A percentile compares a stretch with the other conserved stretches of the same genome.
These are phyloP conservation scores for Neoascia interrupta DNA, from an alignment of 2,888 invertebrate genomes.

Conservation along the genomic window DNA sequence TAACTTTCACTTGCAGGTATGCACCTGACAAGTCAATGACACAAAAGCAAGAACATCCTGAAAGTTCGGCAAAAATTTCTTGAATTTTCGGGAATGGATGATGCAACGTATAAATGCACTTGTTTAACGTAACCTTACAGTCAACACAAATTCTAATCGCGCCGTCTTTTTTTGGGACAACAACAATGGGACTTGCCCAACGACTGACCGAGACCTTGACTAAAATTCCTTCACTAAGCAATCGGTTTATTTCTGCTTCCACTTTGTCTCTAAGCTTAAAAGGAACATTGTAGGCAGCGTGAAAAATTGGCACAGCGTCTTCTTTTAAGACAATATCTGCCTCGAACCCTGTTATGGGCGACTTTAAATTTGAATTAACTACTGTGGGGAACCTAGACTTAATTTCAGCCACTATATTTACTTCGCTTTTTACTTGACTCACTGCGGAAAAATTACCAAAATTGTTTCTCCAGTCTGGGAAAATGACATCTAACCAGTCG, in stretches of 20 bases:
- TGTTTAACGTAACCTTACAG: slow-evolving; percentile 65
- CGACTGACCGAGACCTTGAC: slow-evolving; percentile 15
- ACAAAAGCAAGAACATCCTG: slow-evolving; percentile 8
- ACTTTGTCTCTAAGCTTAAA: neutral
- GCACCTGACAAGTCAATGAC: slow-evolving; percentile 16
- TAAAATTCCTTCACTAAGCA: neutral
- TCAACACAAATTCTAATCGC: slow-evolving; percentile 36
- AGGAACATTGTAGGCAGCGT: neutral
- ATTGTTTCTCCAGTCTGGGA: neutral
- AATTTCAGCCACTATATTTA: too few species aligned
- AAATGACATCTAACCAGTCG: neutral
- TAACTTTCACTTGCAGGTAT: neutral
- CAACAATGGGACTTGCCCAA: slow-evolving; percentile 64
- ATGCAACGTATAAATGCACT: slow-evolving; percentile 33
- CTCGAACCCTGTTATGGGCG: neutral
- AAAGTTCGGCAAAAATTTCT: slow-evolving; percentile 13
- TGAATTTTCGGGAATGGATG: slow-evolving; percentile 28
- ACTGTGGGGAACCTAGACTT: neutral
- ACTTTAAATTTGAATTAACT: neutral
- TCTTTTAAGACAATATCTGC: neutral
- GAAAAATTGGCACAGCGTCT: neutral
- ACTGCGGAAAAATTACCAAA: neutral
- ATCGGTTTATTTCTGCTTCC: neutral
- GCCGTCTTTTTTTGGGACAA: slow-evolving; percentile 51
- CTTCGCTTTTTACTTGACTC: neutral